Base-by-base conservation (phyloP, 2,888 invertebrate genomes). In the Dendrolimus pini region DNA sequence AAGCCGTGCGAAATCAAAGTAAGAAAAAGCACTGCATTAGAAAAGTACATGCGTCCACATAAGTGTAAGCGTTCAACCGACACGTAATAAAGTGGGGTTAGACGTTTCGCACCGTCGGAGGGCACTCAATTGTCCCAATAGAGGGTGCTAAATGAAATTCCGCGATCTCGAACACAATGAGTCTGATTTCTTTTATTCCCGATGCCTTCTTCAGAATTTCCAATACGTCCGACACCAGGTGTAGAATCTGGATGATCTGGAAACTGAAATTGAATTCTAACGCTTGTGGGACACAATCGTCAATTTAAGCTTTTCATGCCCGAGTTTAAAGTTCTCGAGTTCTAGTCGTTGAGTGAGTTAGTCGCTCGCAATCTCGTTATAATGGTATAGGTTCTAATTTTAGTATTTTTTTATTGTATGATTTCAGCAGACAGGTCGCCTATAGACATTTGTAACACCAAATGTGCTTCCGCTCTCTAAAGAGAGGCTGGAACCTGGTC, bases 141-240 rank as follows among this genome's bases (percentile, higher is more conserved):
- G 47, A 47, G 62, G 69, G 54, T 12, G 59, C 63, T 61, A 69
- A 64, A 69, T 70, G 64, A 70, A 70, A 70, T 70, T 70, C 69
- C 67, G 58, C 58, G 65, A 64, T 61, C 64, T 65, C 64, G 59
- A 58, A 59, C 59, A 68, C 68, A 68, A 66, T 66, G 58, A 58
- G 56, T 57, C 62, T 64, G 68, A 67, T 70, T 70, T 70, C 66
- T 68, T 65, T 65, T 61, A 60, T 59, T 53, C 60, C 57, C 54
- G 41, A 55, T 53, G 59, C 57, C 56, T 52, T 52, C 55, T 9
- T 55, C 61, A 59, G 63, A 60, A 65, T 59, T 65, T 60, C 61
- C 59, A 59, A 65, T 65, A 65, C 61, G 65, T 65, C 63, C 30
- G 30, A 30, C 47, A 9, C 47, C 9, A 47, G 54, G 18, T 12